A percentile compares a stretch with the other conserved stretches of the same genome.
Conservation (phyloP, 2,113 vertebrate genomes). For the Dicaeum eximium region DNA sequence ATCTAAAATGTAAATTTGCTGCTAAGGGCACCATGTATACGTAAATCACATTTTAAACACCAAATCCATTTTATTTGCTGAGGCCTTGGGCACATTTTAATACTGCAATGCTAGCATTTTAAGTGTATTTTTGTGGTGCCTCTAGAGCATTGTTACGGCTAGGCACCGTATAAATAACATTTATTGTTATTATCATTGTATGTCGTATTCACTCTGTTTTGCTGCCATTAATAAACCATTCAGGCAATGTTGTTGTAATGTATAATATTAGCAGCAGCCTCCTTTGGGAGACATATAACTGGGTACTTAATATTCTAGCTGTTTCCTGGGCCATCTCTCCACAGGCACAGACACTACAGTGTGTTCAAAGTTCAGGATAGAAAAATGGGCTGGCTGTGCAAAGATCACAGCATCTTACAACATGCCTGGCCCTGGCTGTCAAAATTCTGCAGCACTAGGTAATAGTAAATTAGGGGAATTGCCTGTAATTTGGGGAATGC, state of each 20-base stretch:
- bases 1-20: slow-evolving; percentile 1
- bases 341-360: not conserved
- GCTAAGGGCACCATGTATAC: not conserved
- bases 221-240: slow-evolving; percentile 79
- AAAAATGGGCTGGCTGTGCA: slow-evolving; percentile 15
- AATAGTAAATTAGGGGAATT: slow-evolving; percentile 49
- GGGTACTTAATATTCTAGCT: slow-evolving; percentile 74
- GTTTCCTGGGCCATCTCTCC: slow-evolving; percentile 49
- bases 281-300: slow-evolving; percentile 66
- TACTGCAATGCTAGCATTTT: slow-evolving; percentile 57
- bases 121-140: slow-evolving; percentile 66
- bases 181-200: slow-evolving; percentile 78
- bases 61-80: slow-evolving; percentile 18
- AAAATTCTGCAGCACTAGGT: slow-evolving; percentile 60
- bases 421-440: not conserved
- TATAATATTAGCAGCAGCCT: slow-evolving; percentile 71
- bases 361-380: slow-evolving; percentile 55
- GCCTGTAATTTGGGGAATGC: not conserved
- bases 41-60: slow-evolving; percentile 20
- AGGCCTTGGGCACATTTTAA: slow-evolving; percentile 44
- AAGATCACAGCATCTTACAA: slow-evolving; percentile 20
- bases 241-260: slow-evolving; percentile 72
- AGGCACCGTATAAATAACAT: slow-evolving; percentile 75
- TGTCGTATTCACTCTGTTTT: slow-evolving; percentile 76
- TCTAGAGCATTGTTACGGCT: slow-evolving; percentile 53